These are phyloP conservation scores for Caenorhabditis virilis DNA, from an alignment of 2,888 invertebrate genomes.

Conservation along the genomic window DNA sequence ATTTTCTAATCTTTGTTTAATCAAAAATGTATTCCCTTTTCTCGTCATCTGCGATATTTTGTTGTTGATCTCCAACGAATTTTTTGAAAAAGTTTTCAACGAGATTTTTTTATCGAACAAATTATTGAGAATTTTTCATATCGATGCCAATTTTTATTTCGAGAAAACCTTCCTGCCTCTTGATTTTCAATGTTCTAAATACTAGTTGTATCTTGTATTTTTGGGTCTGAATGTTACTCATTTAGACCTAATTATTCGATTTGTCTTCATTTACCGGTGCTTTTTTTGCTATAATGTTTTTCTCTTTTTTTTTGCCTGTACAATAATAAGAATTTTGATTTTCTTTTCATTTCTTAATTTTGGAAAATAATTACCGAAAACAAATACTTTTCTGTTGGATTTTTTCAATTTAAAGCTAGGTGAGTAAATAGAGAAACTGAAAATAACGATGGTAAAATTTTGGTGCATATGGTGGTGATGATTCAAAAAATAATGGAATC, in stretches of 20 bases:
- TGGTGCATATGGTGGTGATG: neutral
- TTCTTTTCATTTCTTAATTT: conserved; percentile 5
- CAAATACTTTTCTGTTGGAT: too few species aligned
- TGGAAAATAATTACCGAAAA: too few species aligned
- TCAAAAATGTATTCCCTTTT: neutral
- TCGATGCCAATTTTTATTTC: neutral
- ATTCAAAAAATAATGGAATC: neutral
- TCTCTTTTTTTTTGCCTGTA: neutral
- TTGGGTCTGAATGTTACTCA: too few species aligned
- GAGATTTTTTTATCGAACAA: neutral
- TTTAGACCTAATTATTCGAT: neutral
- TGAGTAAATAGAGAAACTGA: too few species aligned
- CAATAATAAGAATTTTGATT: conserved; percentile 15
- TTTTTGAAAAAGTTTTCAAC: neutral
- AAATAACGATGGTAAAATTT: too few species aligned
- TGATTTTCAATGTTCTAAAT: too few species aligned
- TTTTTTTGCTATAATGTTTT: neutral
- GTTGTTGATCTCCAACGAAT: too few species aligned
- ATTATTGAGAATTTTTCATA: neutral
- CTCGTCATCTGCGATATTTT: neutral
- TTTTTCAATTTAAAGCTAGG: too few species aligned
- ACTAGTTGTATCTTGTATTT: too few species aligned
- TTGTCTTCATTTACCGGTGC: neutral
- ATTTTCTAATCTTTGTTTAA: too few species aligned
- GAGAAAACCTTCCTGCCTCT: too few species aligned